A percentile compares a stretch with the other conserved stretches of the same genome.
Conservation (phyloP, 1,140 invertebrate genomes). For the Plectus sambesii region DNA sequence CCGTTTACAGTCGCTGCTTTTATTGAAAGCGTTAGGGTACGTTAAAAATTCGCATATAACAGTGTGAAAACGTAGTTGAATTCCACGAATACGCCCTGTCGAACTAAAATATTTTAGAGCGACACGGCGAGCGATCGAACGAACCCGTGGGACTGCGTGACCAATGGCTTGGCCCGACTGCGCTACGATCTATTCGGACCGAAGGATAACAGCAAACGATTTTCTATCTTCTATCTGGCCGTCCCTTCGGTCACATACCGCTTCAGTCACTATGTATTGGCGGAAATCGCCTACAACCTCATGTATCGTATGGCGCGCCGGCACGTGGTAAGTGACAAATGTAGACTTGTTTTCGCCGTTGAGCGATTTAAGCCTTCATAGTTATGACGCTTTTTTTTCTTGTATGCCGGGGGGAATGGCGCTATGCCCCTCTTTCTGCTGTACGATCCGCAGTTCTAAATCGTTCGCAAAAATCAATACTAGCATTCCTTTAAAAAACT, state of each 20-base stretch:
- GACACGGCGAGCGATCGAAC: slow-evolving; percentile 21
- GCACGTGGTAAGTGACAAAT: too few species aligned
- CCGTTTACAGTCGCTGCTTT: slow-evolving; percentile 26
- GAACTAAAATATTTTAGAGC: slow-evolving; percentile 12
- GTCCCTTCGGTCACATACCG: slow-evolving; percentile 15
- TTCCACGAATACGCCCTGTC: too few species aligned
- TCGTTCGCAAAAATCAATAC: too few species aligned
- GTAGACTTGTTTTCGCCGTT: too few species aligned
- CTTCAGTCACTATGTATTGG: slow-evolving; percentile 5
- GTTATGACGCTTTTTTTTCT: too few species aligned
- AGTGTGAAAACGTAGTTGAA: too few species aligned
- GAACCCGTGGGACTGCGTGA: slow-evolving; percentile 17
- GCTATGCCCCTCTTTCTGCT: too few species aligned
- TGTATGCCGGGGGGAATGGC: too few species aligned
- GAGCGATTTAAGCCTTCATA: too few species aligned
- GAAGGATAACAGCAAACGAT: slow-evolving; percentile 15
- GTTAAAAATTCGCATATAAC: slow-evolving; percentile 13
- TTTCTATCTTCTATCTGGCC: slow-evolving; percentile 24
- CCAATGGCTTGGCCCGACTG: slow-evolving; percentile 23
- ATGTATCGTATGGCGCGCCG: slow-evolving; percentile 19
- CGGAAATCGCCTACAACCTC: slow-evolving; percentile 18
- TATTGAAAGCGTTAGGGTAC: slow-evolving; percentile 24
- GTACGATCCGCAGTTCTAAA: too few species aligned
- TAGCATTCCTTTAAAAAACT: too few species aligned
- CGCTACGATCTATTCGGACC: slow-evolving; percentile 18